Evolutionary conservation across 2,888 invertebrate species (phyloP).

Genomic region (Malthinus seriepunctatus): DNA sequence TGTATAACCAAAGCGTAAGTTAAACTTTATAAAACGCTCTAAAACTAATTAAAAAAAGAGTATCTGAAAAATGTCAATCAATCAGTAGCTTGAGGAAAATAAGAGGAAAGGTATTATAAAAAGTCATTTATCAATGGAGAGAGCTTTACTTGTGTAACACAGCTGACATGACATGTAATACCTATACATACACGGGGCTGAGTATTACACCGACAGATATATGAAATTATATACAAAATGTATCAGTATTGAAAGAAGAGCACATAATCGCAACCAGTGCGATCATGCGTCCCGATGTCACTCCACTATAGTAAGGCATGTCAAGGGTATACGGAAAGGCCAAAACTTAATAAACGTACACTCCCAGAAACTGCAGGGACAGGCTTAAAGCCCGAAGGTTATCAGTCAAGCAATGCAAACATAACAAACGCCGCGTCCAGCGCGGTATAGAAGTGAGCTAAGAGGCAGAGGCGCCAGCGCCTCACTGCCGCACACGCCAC

Average conservation of each 20-base stretch:
- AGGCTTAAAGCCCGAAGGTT: slow-evolving; percentile 46
- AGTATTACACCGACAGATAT: slow-evolving; percentile 54
- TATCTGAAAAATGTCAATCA: no score
- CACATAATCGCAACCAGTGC: slow-evolving; percentile 33
- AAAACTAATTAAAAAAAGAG: no score
- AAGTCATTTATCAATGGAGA: slow-evolving; percentile 50
- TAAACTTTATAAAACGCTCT: no score
- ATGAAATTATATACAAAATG: slow-evolving; percentile 35
- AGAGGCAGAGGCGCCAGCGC: slow-evolving; percentile 39
- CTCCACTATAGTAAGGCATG: slow-evolving; percentile 52
- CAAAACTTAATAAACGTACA: slow-evolving; percentile 43
- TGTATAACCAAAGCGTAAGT: no score
- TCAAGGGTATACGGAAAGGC: slow-evolving; percentile 49
- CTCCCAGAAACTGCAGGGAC: slow-evolving; percentile 48
- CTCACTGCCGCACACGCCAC: slow-evolving; percentile 80
- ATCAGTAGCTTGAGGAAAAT: neutral
- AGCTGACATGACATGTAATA: slow-evolving; percentile 56
- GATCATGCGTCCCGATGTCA: slow-evolving; percentile 39
- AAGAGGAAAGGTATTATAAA: slow-evolving; percentile 14
- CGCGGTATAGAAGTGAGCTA: slow-evolving; percentile 46
- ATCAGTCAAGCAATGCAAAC: slow-evolving; percentile 52
- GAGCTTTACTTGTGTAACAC: slow-evolving; percentile 57
- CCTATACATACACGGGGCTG: slow-evolving; percentile 56
- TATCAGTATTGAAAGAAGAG: slow-evolving; percentile 46
- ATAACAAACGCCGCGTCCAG: slow-evolving; percentile 53